Evolutionary conservation across 2,888 invertebrate species (phyloP), one percentile per base, ranked within the genome.

Genomic region (Beris chalybata): DNA sequence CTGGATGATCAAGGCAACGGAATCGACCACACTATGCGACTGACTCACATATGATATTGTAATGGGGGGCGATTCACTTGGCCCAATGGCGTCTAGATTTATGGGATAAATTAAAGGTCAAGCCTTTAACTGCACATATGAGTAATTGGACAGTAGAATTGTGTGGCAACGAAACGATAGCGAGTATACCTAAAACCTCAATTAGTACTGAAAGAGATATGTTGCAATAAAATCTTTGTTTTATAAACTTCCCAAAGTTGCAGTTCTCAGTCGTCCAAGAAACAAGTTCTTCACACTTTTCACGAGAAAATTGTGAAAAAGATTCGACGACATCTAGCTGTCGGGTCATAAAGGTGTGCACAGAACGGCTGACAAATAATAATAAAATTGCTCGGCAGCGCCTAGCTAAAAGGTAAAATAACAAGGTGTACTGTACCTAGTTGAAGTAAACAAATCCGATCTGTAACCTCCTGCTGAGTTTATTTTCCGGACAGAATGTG

Each of bases 401-500:
- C 48, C 47, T 48, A 31, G 29, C 43, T 47, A 59, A 13, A n/a
- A 48, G 48, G 22, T 48, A 32, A 56, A 43, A 43, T 43, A 38
- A n/a, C 3, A 43, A 13, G n/a, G 9, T 9, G n/a, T 32, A 9
- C 15, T n/a, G 15, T 56, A 31, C 31, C 9, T 38, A 38, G 7
- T 9, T 5, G 38, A 9, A 38, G 38, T 38, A 59, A 59, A 59
- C 58, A 59, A 59, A 59, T 31, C 29, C 47, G 29, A 22, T 45
- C 5, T 11, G 5, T 5, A n/a, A 32, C 32, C 65, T 50, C 65
- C 55, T 55, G 56, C 65, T 65, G 65, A 7, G 56, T 65, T 65
- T 65, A 65, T 65, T 65, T 48, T 45, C 65, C 31, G 12, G 29
- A 6, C 65, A 65, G 65, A 65, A 65, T 57, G 65, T 56, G 30